A percentile compares a stretch with the other conserved stretches of the same genome.
phyloP scores from a whole-genome alignment of 2,113 vertebrate genomes.

The Pampusana beccarii region DNA sequence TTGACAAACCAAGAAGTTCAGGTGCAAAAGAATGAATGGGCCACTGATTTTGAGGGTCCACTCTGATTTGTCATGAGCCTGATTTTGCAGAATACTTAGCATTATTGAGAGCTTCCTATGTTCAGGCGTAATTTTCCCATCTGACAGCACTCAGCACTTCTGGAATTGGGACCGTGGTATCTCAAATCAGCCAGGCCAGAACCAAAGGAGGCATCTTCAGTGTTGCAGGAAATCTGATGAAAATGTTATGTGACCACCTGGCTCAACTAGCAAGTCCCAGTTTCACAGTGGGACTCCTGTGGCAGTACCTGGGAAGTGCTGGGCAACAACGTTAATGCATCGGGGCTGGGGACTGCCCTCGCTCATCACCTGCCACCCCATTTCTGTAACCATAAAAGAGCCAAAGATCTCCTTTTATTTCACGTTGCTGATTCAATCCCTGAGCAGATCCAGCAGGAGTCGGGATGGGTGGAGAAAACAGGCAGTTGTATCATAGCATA shows the following conservation, averaged over 20 bases:
- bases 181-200: neutral
- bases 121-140: constrained; percentile 50
- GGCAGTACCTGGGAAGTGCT: neutral
- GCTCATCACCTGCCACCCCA: neutral
- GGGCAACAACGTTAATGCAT: neutral
- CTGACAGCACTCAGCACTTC: constrained; percentile 28
- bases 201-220: neutral
- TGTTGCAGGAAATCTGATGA: neutral
- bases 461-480: neutral
- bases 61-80: constrained; percentile 36
- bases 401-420: neutral
- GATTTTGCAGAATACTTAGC: constrained; percentile 46
- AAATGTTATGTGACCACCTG: neutral
- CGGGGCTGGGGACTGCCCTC: neutral
- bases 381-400: neutral
- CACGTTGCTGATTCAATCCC: neutral
- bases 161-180: neutral
- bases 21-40: constrained; percentile 65
- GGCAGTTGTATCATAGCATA: neutral
- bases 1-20: constrained; percentile 60
- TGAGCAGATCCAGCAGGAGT: neutral
- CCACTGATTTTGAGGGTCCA: constrained; percentile 62
- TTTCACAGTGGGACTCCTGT: neutral
- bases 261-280: neutral
- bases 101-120: constrained; percentile 45